Evolutionary conservation across 2,888 invertebrate genomes (phyloP).

Genomic region (Strigamia crassipes): DNA sequence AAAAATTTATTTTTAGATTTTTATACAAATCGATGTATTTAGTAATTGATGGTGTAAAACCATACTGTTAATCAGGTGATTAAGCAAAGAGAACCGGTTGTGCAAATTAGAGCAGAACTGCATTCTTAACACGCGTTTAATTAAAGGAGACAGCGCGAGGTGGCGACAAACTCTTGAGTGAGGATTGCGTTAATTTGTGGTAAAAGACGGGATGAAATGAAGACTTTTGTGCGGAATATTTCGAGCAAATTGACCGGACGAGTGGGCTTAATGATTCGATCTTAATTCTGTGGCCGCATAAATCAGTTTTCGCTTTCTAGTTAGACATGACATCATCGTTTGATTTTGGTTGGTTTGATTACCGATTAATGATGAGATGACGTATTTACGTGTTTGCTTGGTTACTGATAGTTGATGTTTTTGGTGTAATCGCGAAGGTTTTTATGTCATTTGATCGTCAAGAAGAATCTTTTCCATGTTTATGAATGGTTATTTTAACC

Average conservation of each 20-base stretch:
- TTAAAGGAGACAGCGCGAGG: neutral
- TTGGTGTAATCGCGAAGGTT: no score
- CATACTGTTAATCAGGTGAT: neutral
- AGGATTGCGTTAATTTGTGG: neutral
- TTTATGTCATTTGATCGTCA: no score
- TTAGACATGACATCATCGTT: neutral
- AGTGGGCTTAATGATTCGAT: neutral
- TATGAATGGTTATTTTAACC: no score
- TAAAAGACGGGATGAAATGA: neutral
- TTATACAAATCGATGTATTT: neutral
- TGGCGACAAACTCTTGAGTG: constrained; percentile 4
- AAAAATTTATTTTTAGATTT: neutral
- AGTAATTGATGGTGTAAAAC: neutral
- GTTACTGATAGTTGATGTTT: no score
- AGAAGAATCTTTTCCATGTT: no score
- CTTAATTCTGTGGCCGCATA: neutral
- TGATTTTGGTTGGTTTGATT: neutral
- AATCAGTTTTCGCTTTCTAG: neutral
- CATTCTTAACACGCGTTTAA: neutral
- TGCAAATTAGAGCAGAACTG: neutral
- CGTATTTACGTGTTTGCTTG: no score
- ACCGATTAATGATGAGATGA: no score
- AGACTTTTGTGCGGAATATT: neutral
- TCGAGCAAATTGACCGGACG: neutral
- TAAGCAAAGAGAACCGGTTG: no score